Conservation (phyloP, 2,797 vertebrate genomes). For the Brachymystax lenok region DNA sequence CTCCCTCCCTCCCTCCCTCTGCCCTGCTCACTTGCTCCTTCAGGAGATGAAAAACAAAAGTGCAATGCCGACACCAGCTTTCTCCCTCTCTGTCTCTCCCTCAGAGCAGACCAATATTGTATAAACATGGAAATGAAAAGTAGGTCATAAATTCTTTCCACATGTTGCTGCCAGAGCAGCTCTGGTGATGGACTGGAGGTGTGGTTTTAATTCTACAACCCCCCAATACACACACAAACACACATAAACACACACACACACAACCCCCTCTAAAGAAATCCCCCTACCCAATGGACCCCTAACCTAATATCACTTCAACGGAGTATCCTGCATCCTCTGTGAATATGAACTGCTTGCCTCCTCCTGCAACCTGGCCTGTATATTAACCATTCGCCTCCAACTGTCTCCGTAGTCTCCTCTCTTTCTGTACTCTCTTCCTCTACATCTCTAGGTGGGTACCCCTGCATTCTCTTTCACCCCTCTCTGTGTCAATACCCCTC, state of each 20-base stretch:
- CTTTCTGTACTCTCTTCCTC: neutral
- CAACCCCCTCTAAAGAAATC: slow-evolving; percentile 12
- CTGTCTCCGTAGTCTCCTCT: no score
- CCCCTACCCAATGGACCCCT: slow-evolving; percentile 6
- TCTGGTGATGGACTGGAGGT: slow-evolving; percentile 73
- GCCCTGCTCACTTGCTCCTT: slow-evolving; percentile 10
- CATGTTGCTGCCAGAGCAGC: slow-evolving; percentile 74
- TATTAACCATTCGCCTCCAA: no score
- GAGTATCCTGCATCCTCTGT: slow-evolving; percentile 37
- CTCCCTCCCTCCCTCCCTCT: neutral
- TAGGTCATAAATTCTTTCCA: slow-evolving; percentile 85
- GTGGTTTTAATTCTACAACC: slow-evolving; percentile 71
- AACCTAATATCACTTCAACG: slow-evolving; percentile 54
- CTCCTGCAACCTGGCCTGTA: neutral
- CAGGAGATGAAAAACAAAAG: slow-evolving; percentile 39
- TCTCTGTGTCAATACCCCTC: neutral
- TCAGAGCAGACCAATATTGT: slow-evolving; percentile 56
- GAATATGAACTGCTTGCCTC: neutral
- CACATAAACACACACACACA: slow-evolving; percentile 1
- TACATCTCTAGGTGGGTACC: slow-evolving; percentile 5
- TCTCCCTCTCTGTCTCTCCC: slow-evolving; percentile 37
- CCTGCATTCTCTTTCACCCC: neutral
- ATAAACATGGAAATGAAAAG: slow-evolving; percentile 81
- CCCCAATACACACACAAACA: slow-evolving; percentile 22
- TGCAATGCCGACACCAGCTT: slow-evolving; percentile 38